A percentile compares a stretch with the other conserved stretches of the same genome.
Evolutionary conservation across 2,113 vertebrate species (phyloP).

Genomic region (Thamnophis sirtalis): DNA sequence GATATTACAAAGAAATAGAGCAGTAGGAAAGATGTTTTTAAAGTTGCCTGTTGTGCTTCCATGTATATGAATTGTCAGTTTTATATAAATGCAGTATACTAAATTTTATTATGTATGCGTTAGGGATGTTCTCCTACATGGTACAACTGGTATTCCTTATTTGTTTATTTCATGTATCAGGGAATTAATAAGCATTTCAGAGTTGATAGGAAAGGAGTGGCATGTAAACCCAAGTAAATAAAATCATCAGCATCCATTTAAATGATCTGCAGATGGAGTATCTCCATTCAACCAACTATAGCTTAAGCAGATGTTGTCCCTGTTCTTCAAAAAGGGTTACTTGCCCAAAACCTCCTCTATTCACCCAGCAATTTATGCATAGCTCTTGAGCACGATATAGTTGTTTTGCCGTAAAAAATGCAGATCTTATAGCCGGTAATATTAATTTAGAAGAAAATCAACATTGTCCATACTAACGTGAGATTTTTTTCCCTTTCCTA

Average conservation of each 20-base stretch:
- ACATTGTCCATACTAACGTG: constrained; percentile 47
- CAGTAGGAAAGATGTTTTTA: neutral
- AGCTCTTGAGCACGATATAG: neutral
- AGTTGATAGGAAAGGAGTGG: neutral
- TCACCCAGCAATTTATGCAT: neutral
- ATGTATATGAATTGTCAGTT: neutral
- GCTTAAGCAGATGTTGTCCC: neutral
- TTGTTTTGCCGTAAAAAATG: constrained; percentile 12
- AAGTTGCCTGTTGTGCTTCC: neutral
- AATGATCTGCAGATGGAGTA: neutral
- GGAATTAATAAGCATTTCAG: neutral
- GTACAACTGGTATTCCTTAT: neutral
- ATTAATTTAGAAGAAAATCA: constrained; percentile 29
- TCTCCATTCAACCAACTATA: neutral
- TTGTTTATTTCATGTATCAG: neutral
- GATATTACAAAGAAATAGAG: neutral
- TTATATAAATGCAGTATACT: neutral
- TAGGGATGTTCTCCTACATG: neutral
- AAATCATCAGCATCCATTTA: neutral
- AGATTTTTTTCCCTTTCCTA: constrained; percentile 43
- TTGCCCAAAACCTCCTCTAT: neutral
- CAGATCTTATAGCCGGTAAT: constrained; percentile 27
- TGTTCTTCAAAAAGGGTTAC: neutral
- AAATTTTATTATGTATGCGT: neutral
- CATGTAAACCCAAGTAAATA: neutral